A percentile compares a stretch with the other conserved stretches of the same genome.
phyloP scores from a whole-genome alignment of 1,140 invertebrate species.

The Mycetomoellerius zeteki region DNA sequence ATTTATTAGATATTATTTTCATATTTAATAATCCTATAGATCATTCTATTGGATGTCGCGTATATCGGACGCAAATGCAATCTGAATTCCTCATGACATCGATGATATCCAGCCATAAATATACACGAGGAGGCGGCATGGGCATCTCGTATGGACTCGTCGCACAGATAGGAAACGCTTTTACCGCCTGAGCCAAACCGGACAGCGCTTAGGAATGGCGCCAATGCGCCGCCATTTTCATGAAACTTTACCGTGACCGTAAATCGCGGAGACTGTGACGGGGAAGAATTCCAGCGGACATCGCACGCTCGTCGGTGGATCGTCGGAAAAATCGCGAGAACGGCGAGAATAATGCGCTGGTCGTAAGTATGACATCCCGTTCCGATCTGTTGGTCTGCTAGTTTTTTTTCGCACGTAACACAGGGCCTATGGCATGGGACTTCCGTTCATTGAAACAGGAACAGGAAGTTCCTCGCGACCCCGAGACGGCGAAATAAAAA shows the following conservation, averaged over 20 bases:
- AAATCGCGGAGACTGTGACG: conserved; percentile 78
- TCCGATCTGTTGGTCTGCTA: conserved; percentile 48
- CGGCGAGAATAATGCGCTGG: conserved; percentile 78
- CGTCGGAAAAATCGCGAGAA: conserved; percentile 65
- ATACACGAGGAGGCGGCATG: background rate
- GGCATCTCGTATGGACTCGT: background rate
- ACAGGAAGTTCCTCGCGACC: conserved; percentile 86
- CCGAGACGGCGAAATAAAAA: conserved; percentile 85
- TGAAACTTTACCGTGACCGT: conserved; percentile 76
- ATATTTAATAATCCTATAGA: background rate
- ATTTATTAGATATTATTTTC: background rate
- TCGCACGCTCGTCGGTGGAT: conserved; percentile 59
- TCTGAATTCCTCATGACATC: background rate
- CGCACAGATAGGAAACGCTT: conserved; percentile 1
- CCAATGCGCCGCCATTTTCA: conserved; percentile 83
- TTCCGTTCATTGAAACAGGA: conserved; percentile 87
- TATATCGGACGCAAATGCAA: background rate
- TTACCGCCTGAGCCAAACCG: conserved; percentile 28
- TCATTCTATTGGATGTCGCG: background rate
- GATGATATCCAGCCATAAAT: background rate
- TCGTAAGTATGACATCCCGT: conserved; percentile 78
- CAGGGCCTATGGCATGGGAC: conserved; percentile 85
- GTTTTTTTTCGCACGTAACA: conserved; percentile 75
- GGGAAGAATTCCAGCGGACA: conserved; percentile 68
- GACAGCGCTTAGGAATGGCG: conserved; percentile 78